Conservation (phyloP, 2,888 invertebrate genomes). For the Tricholauxania praeusta region DNA sequence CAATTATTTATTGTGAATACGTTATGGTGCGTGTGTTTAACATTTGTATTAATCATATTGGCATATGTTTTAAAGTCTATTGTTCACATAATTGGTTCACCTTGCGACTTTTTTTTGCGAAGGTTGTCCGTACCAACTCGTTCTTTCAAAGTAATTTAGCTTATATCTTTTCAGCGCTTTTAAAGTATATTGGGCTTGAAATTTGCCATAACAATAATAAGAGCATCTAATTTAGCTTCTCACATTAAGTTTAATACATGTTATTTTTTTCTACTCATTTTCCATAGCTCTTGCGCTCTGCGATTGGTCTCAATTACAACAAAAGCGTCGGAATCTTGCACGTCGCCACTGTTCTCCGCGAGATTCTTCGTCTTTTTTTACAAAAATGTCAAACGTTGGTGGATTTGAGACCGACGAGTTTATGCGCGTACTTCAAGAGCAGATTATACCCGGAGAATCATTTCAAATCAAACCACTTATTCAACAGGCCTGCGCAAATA, state of each 20-base stretch:
- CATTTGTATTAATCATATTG: too few species aligned
- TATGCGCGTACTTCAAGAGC: slow-evolving; percentile 70
- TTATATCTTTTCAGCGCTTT: too few species aligned
- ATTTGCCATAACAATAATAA: too few species aligned
- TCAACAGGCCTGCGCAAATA: slow-evolving; percentile 83
- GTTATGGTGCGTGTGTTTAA: too few species aligned
- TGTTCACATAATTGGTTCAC: too few species aligned
- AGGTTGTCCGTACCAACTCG: too few species aligned
- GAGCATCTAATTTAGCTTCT: too few species aligned
- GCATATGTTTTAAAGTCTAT: too few species aligned
- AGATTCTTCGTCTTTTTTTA: slow-evolving; percentile 78
- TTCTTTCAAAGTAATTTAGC: too few species aligned
- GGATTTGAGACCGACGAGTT: slow-evolving; percentile 75
- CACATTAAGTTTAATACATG: background rate
- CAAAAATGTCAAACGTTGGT: slow-evolving; percentile 78
- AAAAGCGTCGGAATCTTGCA: slow-evolving; percentile 81
- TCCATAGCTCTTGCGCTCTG: slow-evolving; percentile 84
- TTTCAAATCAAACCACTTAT: slow-evolving; percentile 79
- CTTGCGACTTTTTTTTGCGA: too few species aligned
- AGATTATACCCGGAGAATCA: slow-evolving; percentile 61
- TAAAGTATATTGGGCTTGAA: too few species aligned
- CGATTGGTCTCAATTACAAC: slow-evolving; percentile 88
- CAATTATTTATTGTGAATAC: too few species aligned
- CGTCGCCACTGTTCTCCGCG: slow-evolving; percentile 85
- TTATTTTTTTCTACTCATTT: slow-evolving; percentile 60